Percentiles rank a stretch among this genome's conserved stretches.
Evolutionary conservation across 2,888 invertebrate species (phyloP).

Genomic region (Listrodromus nycthemerus): DNA sequence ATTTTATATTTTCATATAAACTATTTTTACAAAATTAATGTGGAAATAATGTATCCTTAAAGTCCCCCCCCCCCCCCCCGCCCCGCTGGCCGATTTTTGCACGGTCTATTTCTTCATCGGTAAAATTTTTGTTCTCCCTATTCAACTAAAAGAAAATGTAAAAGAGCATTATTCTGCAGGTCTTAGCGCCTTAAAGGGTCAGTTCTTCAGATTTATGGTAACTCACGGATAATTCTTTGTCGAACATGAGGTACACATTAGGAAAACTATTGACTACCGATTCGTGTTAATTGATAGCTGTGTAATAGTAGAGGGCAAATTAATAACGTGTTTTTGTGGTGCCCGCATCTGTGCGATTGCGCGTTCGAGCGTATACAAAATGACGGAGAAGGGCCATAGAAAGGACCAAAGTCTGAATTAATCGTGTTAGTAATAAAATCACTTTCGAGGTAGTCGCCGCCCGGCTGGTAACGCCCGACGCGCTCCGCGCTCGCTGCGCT

Average conservation of each 20-base stretch:
- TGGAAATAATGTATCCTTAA: no score
- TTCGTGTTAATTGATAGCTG: background rate
- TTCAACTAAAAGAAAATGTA: no score
- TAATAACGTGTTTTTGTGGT: background rate
- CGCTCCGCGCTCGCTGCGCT: slow-evolving; percentile 36
- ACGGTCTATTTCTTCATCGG: no score
- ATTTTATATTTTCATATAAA: background rate
- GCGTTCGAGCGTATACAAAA: background rate
- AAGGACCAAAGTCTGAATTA: slow-evolving; percentile 22
- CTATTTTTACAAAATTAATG: no score
- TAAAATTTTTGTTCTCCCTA: no score
- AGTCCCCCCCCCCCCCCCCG: no score
- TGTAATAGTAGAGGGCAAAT: background rate
- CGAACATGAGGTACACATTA: background rate
- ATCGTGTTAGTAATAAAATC: slow-evolving; percentile 19
- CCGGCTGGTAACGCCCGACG: slow-evolving; percentile 28
- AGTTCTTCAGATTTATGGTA: background rate
- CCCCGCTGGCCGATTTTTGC: no score
- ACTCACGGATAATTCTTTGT: background rate
- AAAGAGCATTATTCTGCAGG: no score
- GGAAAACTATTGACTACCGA: background rate
- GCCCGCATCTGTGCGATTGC: background rate
- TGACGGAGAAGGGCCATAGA: slow-evolving; percentile 3
- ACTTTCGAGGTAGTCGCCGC: slow-evolving; percentile 47
- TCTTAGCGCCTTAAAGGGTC: background rate